Evolutionary conservation across 2,797 vertebrate species (phyloP), one percentile per base, ranked within the genome.

Genomic region (Scomberomorus guttatus): DNA sequence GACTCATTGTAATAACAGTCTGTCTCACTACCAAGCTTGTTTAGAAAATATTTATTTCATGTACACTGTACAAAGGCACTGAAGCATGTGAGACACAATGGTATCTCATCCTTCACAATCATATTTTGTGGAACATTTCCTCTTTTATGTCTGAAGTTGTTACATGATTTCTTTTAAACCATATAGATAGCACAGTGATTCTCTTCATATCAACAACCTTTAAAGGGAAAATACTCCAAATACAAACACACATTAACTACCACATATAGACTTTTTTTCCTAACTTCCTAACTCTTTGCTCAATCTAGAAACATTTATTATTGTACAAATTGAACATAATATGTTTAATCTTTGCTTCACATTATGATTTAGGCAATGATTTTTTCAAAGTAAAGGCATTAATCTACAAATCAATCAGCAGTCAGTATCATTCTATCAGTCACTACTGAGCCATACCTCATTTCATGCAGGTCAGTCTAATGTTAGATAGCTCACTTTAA

Each of bases 31-130:
- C 24, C 9, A 44, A 37, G 64, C 63, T 92, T 94, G 90, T 90
- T 93, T 91, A 90, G 90, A 94, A 95, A 92, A 94, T 90, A 90
- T 93, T 92, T 90, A 93, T 94, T 94, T 91, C 54, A 82, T 81
- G 85, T 94, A 92, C 91, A 93, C 90, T 95, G 93, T 95, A 93
- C 93, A 94, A 89, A 92, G 85, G 79, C 84, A 89, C 75, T 85
- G 87, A 83, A 87, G 83, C 75, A 77, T 90, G 59, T 86, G 87
- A 89, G 79, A 88, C 79, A 75, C 73, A 71, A 20, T 67, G 54
- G 78, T 62, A 79, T 84, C 75, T 87, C 72, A 70, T 82, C 68
- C 72, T 73, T 85, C 72, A 90, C 79, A 85, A 80, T 90, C 77
- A 83, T 44, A 82, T 71, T 55, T 73, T 77, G 70, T 84, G 60